Evolutionary conservation across 2,888 invertebrate genomes (phyloP), one percentile per base, ranked within the genome.

Genomic region (Poecilobothrus nobilitatus): DNA sequence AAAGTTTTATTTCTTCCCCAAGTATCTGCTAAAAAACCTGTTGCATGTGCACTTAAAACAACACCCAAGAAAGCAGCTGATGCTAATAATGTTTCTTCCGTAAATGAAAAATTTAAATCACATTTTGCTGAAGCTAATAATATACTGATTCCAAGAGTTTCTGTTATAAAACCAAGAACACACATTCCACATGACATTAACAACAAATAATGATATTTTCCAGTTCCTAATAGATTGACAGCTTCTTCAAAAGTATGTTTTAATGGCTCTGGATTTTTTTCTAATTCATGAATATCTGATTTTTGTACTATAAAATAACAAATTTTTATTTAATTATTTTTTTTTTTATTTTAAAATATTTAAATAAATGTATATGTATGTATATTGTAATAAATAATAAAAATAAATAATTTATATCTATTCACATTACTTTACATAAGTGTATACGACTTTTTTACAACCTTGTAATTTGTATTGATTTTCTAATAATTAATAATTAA

Each of bases 21-120:
- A 0, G 86, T 86, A 80, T 92, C 92, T 0, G 90, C 89, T 71
- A 90, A 77, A 72, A 87, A 84, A 63, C 92, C 91, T 89, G 91
- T 91, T 72, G 91, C 78, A 79, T 89, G 88, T 0, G 90, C 88
- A 63, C 90, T 91, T 62, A 87, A 73, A 63, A 87, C 86, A 68
- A 88, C 87, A 72, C 88, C 88, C 70, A 86, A 77, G 74, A 87
- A 88, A 12, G 86, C 85, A 71, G 86, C 85, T 15, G 87, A 86
- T 21, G 85, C 85, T 1, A 88, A 78, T 77, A 86, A 81, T 0
- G 87, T 87, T 71, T 87, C 83, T 72, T 86, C 83, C 63, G 81
- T 76, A 66, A 86, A 76, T 12, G 83, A 82, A 27, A 88, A 80
- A 0, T 83, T 75, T 44, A 88, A 79, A 76, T 88, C 88, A 73